These are phyloP conservation scores for Esperia sulphurella DNA, from an alignment of 2,888 invertebrate species.

Conservation along the genomic window DNA sequence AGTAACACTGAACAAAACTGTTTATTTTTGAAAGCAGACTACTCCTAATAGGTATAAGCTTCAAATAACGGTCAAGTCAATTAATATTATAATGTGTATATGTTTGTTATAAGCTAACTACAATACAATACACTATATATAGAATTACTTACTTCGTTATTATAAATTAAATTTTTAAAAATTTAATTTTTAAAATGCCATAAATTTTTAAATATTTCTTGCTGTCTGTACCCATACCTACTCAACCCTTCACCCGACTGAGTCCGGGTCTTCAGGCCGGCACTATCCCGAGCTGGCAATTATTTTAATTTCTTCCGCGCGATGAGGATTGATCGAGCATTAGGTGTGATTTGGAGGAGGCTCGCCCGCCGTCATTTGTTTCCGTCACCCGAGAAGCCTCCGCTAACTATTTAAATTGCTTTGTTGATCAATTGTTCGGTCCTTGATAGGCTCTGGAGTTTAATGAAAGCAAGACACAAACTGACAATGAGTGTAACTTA, in stretches of 20 bases:
- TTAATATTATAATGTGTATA: too few relatives aligned
- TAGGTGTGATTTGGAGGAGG: conserved; percentile 53
- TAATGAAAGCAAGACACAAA: too few relatives aligned
- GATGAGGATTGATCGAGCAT: conserved; percentile 65
- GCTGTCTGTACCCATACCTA: not conserved
- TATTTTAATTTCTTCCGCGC: conserved; percentile 73
- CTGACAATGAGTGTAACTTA: too few relatives aligned
- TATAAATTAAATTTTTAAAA: too few relatives aligned
- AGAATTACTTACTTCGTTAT: not conserved
- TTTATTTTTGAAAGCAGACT: too few relatives aligned
- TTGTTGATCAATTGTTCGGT: conserved; percentile 19
- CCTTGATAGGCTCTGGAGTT: not conserved
- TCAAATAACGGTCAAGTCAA: too few relatives aligned
- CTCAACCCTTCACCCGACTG: conserved; percentile 2
- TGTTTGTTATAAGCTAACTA: too few relatives aligned
- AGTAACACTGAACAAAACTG: too few relatives aligned
- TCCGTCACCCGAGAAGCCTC: conserved; percentile 31
- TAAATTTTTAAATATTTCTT: not conserved
- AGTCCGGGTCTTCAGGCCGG: not conserved
- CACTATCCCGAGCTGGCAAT: conserved; percentile 61
- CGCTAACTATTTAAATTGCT: conserved; percentile 49
- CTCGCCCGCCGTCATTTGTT: conserved; percentile 50
- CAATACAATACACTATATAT: too few relatives aligned
- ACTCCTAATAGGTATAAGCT: too few relatives aligned
- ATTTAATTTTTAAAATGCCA: not conserved